These are phyloP conservation scores for Sakesphorus luctuosus DNA, from an alignment of 2,113 vertebrate genomes.

Conservation along the genomic window DNA sequence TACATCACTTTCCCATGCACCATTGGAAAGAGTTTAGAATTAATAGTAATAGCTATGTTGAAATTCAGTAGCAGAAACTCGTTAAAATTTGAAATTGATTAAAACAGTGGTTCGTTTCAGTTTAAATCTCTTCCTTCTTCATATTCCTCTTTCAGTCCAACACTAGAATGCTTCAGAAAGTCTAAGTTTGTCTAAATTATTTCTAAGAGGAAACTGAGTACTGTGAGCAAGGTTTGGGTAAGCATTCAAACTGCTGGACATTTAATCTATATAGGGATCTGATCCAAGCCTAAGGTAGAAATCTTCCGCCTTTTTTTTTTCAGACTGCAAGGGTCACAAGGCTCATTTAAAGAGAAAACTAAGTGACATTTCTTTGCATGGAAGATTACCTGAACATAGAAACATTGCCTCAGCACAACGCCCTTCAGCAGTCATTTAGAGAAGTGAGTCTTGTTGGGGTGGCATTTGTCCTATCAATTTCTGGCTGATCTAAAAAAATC, in stretches of 20 bases:
- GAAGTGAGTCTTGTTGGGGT: not conserved
- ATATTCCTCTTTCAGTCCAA: not conserved
- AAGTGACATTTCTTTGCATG: not conserved
- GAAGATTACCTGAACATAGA: not conserved
- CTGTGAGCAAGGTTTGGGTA: not conserved
- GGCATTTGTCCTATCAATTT: not conserved
- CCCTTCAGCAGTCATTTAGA: not conserved
- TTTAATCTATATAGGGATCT: not conserved
- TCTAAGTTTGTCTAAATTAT: not conserved
- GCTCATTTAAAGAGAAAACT: not conserved
- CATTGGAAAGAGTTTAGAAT: not conserved
- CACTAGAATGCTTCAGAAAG: not conserved
- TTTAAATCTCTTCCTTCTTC: not conserved
- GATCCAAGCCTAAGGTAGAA: not conserved
- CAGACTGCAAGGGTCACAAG: not conserved
- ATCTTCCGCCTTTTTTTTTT: not conserved
- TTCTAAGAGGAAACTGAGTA: not conserved
- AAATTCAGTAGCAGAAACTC: not conserved
- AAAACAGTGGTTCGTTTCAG: not conserved
- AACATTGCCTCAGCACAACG: rapidly evolving
- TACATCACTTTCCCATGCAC: not conserved
- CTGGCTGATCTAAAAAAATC: not conserved
- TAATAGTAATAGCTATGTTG: not conserved
- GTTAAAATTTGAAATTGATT: not conserved
- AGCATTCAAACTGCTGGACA: not conserved